These are phyloP conservation scores for Cacatua alba DNA, from an alignment of 2,113 vertebrate species.

Conservation along the genomic window DNA sequence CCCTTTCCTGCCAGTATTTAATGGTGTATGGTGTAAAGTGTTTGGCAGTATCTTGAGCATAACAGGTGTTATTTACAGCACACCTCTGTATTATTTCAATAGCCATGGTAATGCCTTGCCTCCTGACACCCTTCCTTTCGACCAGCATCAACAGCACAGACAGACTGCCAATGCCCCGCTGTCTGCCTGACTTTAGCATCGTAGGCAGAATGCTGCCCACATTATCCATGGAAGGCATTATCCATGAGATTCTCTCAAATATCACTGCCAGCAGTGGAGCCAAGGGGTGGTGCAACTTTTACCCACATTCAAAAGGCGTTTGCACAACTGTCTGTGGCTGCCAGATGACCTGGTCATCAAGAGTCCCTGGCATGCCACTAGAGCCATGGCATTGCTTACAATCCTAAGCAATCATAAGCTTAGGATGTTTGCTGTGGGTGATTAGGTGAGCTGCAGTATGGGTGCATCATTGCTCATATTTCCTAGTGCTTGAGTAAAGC, in stretches of 20 bases:
- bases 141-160: neutral
- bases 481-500: fast-evolving
- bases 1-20: neutral
- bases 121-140: neutral
- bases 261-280: neutral
- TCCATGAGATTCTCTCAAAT: neutral
- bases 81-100: neutral
- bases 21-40: fast-evolving
- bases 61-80: neutral
- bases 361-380: neutral
- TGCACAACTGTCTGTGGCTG: neutral
- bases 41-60: fast-evolving
- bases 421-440: neutral
- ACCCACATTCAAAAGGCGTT: neutral
- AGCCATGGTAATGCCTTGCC: fast-evolving
- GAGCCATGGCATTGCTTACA: neutral
- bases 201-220: neutral
- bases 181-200: fast-evolving
- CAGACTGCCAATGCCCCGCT: fast-evolving
- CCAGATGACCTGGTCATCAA: neutral
- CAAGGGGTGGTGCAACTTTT: too few relatives aligned
- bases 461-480: neutral
- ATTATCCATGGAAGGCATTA: fast-evolving
- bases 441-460: fast-evolving
- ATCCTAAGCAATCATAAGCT: neutral